Base-by-base conservation (phyloP, 2,797 vertebrate species). In the Lemur catta region DNA sequence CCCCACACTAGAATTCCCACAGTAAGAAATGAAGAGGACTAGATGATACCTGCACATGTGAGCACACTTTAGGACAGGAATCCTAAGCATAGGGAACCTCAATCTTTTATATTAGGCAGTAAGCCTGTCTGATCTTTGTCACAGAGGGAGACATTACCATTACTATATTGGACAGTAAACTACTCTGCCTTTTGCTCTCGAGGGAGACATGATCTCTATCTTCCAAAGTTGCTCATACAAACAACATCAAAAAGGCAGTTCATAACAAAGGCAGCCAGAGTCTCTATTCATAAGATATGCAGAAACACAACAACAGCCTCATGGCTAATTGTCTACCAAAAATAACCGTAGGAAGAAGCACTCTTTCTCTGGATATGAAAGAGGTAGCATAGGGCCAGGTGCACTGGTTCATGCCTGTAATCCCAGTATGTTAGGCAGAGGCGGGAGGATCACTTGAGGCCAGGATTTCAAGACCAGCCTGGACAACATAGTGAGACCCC, bases 221-320 rank as follows among this genome's bases (percentile, higher is more conserved):
- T 95, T 93, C 71, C 46, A 86, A 59, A 94, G 46, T 6, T 85
- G 22, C 80, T 76, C 48, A 76, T 35, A 76, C 1, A 80, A 61
- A 28, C 28, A 59, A 65, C 38, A 15, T 81, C 13, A 72, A 52
- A 75, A 61, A 89, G 74, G 76, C 4, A 65, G 18, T 52, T 91
- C 11, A 22, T 59, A 85, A 48, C 72, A 89, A 95, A 92, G 52
- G 22, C 38, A 96, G 33, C 38, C 26, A 86, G 46, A 46, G 30
- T 20, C 33, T 74, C 52, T 87, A 46, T 17, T 90, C 61, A 84
- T 41, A 84, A 59, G 59, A 81, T 30, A 85, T 6, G 18, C 10
- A 93, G 82, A 79, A 94, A 84, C 35, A 65, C 7, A 57, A 91
- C 30, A 92, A 91, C 33, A 90, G 75, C 85, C 9, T 35, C 71